Evolutionary conservation across 2,797 vertebrate genomes (phyloP), one percentile per base, ranked within the genome.

Genomic region (Eulemur mongoz): DNA sequence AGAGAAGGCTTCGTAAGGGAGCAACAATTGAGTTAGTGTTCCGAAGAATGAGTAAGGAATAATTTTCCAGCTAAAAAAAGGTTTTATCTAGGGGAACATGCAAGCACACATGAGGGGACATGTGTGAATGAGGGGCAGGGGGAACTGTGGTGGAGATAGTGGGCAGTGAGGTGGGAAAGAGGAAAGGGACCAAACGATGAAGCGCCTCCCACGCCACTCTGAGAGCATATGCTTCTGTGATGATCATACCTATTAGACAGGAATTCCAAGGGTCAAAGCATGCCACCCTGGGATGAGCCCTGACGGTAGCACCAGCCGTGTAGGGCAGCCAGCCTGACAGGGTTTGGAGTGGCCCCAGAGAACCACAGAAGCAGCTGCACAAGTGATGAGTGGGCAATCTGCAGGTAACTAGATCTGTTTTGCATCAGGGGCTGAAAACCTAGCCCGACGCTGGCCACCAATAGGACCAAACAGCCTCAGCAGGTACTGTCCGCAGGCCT

Each of bases 401-500:
- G 38, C 27, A 67, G 59, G 96, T 96, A 97, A 97, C 84, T 32
- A 32, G 91, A 97, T 83, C 94, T 50, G 75, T 75, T 94, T 94
- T 97, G 92, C 89, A 48, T 40, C 17, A 75, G 22, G 79, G 82
- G 38, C 69, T 81, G 88, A 83, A 96, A 95, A 94, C 79, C 59
- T 90, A 81, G 89, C 67, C 50, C n/a, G 8, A 0, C 0, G 27
- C 59, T 86, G 79, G 83, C 70, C n/a, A 86, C 75, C 70, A 23
- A 1, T 1, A 40, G 54, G 35, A 32, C 48, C 45, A 81, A 50
- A 82, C 59, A 57, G 45, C 65, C n/a, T 85, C 35, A 48, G 23
- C 73, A 88, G 92, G 72, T 87, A 43, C 63, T 35, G 54, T 23
- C 45, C 38, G 30, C 48, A 45, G 52, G 52, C 12, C 30, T 79